Evolutionary conservation across 53 echinoderm and acorn worm species (phyloP).

Genomic region (Arbacia lixula): DNA sequence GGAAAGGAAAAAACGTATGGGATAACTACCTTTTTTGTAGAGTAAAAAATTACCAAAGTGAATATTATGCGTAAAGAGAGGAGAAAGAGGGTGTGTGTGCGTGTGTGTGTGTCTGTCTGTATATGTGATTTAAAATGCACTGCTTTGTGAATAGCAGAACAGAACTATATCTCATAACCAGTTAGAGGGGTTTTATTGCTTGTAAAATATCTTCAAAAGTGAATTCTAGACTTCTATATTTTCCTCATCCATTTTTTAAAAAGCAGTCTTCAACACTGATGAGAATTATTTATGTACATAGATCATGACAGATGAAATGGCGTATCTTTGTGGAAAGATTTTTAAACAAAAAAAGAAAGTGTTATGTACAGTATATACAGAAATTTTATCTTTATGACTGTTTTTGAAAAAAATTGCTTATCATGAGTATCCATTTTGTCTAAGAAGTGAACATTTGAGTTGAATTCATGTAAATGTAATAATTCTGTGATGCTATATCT

Average conservation of each 20-base stretch:
- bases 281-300: conserved; percentile 50
- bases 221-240: conserved; percentile 48
- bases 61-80: conserved; percentile 32
- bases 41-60: conserved; percentile 56
- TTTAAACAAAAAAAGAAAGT: conserved; percentile 17
- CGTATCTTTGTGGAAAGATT: too few relatives aligned
- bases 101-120: too few relatives aligned
- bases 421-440: conserved; percentile 21
- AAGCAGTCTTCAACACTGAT: conserved; percentile 22
- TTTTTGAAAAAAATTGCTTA: conserved; percentile 35
- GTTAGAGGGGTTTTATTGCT: conserved; percentile 41
- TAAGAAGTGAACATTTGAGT: conserved; percentile 22
- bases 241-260: conserved; percentile 24
- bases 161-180: conserved; percentile 37
- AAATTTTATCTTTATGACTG: conserved; percentile 45
- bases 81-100: conserved; percentile 10
- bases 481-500: conserved; percentile 23
- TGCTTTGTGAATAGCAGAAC: conserved; percentile 56
- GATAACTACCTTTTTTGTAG: conserved; percentile 59
- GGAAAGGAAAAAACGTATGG: conserved; percentile 18
- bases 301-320: conserved; percentile 33
- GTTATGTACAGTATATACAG: conserved; percentile 50
- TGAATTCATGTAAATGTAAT: conserved; percentile 17
- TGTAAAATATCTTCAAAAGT: conserved; percentile 44
- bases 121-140: conserved; percentile 14